phyloP scores from a whole-genome alignment of 53 echinoderm and acorn worm genomes.

The Antedon mediterranea region DNA sequence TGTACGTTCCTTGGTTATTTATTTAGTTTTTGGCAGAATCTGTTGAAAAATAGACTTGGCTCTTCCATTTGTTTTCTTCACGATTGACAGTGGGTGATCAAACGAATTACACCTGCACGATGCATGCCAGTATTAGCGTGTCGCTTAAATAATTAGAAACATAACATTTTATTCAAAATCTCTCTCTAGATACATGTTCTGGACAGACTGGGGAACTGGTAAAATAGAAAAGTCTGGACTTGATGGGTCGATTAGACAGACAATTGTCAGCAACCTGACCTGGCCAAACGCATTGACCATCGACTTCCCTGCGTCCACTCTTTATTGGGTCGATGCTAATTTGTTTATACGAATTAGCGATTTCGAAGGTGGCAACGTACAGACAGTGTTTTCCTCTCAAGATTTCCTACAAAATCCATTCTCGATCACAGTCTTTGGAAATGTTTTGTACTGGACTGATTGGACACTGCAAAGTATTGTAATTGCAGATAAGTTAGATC shows the following conservation, averaged over 20 bases:
- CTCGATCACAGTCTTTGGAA: conserved; percentile 71
- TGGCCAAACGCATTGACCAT: conserved; percentile 98
- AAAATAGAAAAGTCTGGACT: conserved; percentile 45
- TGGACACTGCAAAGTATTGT: conserved; percentile 47
- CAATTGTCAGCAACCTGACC: conserved; percentile 35
- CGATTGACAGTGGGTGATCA: too few relatives aligned
- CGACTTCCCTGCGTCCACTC: conserved; percentile 46
- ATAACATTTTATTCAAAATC: too few relatives aligned
- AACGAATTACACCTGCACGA: too few relatives aligned
- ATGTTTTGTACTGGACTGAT: conserved; percentile 87
- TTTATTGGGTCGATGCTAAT: conserved; percentile 95
- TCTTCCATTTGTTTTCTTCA: too few relatives aligned
- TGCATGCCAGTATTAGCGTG: too few relatives aligned
- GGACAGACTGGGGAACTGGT: conserved; percentile 78
- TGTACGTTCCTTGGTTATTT: too few relatives aligned
- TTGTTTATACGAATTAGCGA: conserved; percentile 43
- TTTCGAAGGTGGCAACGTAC: conserved; percentile 46
- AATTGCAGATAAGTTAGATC: conserved; percentile 70
- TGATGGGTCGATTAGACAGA: conserved; percentile 26
- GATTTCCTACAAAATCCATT: conserved; percentile 61
- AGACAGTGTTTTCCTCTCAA: conserved; percentile 28
- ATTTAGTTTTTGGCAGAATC: too few relatives aligned
- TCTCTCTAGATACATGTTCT: conserved; percentile 86
- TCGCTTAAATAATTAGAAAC: too few relatives aligned
- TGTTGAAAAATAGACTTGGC: too few relatives aligned